Evolutionary conservation across 2,888 invertebrate species (phyloP).

Genomic region (Epiblema foenella): DNA sequence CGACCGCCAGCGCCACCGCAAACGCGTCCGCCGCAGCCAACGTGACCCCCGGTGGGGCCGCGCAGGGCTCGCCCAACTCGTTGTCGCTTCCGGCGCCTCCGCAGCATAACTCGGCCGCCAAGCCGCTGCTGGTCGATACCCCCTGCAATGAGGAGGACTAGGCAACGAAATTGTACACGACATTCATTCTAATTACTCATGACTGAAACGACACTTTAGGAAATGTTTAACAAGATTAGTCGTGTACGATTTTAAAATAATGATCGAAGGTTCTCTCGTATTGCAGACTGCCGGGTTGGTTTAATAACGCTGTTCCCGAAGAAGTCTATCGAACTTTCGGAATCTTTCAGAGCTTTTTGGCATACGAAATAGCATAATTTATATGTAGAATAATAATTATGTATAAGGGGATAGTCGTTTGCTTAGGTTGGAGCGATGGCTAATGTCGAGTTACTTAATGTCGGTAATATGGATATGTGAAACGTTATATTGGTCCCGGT

Average conservation of each 20-base stretch:
- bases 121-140: slow-evolving; percentile 78
- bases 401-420: slow-evolving; percentile 77
- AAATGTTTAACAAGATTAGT: slow-evolving; percentile 2
- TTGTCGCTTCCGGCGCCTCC: slow-evolving; percentile 57
- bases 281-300: slow-evolving; percentile 1
- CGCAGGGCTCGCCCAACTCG: slow-evolving; percentile 66
- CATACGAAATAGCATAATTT: slow-evolving; percentile 74
- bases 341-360: slow-evolving; percentile 75
- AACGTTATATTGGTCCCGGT: slow-evolving; percentile 58
- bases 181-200: slow-evolving; percentile 24
- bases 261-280: slow-evolving; percentile 6
- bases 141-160: slow-evolving; percentile 80
- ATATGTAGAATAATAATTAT: slow-evolving; percentile 67
- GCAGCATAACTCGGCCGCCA: slow-evolving; percentile 67
- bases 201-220: slow-evolving; percentile 12
- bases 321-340: slow-evolving; percentile 53
- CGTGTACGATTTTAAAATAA: slow-evolving; percentile 37
- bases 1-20: slow-evolving; percentile 64
- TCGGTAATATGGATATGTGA: slow-evolving; percentile 73
- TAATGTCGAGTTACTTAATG: slow-evolving; percentile 76
- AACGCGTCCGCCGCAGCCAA: slow-evolving; percentile 51
- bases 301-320: slow-evolving; percentile 24
- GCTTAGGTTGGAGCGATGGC: slow-evolving; percentile 73
- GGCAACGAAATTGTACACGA: slow-evolving; percentile 42
- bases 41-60: slow-evolving; percentile 56